Evolutionary conservation across 2,888 invertebrate genomes (phyloP), one percentile per base, ranked within the genome.

Genomic region (Drosophila mulleri): DNA sequence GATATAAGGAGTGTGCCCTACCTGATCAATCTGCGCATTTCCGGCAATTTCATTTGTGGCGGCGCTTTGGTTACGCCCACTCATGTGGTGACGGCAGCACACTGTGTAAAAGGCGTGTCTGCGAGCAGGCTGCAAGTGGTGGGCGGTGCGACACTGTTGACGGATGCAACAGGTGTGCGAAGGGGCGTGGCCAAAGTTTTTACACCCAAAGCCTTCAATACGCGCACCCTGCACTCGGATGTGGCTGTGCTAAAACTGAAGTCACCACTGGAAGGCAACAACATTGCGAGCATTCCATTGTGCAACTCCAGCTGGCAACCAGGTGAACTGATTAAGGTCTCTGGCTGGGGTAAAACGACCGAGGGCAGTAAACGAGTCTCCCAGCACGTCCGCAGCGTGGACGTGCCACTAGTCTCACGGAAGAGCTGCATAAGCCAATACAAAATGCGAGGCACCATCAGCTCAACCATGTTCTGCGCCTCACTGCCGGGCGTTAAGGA

Each of bases 51-150:
- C 52, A 70, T 82, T n/a, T 92, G 93, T 64, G 93, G 92, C 23
- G 93, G 92, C 16, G 75, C 90, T 5, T 65, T 92, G 65, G 74
- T 90, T 14, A 82, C 83, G 20, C 60, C 80, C 7, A 85, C 68
- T 4, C 90, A 90, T 68, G 89, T 92, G 26, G 66, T 92, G 1
- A 92, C 92, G 0, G 92, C 92, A 1, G 92, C 91, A 0, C 92
- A 92, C 57, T 92, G 92, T 52, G 78, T 91, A 0, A 75, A 81
- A 29, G 89, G 89, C 5, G 56, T 82, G 5, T 42, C 71, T 0
- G 72, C 87, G 1, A 45, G 63, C 9, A 66, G 78, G 1, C 29
- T 92, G 0, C 67, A 64, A 16, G 84, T 92, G 3, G 81, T 88
- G 18, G 91, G 82, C 4, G 91, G 92, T 1, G 83, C 80, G 18